Conservation (phyloP, 30 jellyfish, hydroid and myxozoan species). For the Turritopsis dohrnii region DNA sequence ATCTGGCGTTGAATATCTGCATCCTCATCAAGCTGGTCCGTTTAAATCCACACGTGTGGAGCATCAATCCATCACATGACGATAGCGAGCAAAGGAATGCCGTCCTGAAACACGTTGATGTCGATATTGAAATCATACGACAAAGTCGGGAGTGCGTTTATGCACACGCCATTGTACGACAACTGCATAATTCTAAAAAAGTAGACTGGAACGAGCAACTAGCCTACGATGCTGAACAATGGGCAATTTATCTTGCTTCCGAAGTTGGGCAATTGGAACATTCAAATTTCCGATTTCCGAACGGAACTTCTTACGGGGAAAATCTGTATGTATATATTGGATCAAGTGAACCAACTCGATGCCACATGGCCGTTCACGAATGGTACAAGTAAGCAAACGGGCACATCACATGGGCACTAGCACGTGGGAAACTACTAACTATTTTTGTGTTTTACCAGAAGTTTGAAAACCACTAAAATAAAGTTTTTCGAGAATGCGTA, state of each 20-base stretch:
- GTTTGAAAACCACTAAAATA: neutral
- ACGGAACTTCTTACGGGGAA: slow-evolving; percentile 4
- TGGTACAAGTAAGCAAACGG: slow-evolving; percentile 10
- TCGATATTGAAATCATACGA: slow-evolving; percentile 14
- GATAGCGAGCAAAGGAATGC: neutral
- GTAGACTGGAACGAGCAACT: slow-evolving; percentile 18
- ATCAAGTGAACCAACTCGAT: neutral
- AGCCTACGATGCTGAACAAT: slow-evolving; percentile 20
- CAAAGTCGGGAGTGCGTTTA: neutral
- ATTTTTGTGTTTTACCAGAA: neutral
- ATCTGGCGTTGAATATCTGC: neutral
- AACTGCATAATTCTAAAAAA: slow-evolving; percentile 7
- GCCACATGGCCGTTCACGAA: neutral
- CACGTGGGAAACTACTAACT: neutral
- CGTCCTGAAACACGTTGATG: neutral
- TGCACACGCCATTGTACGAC: slow-evolving; percentile 16
- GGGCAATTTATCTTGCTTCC: slow-evolving; percentile 22
- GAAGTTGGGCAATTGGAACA: neutral
- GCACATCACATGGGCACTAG: neutral
- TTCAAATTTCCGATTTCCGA: neutral
- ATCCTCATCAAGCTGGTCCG: neutral
- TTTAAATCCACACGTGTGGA: neutral
- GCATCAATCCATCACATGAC: neutral
- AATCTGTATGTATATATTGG: neutral
- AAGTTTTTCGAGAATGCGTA: too few relatives aligned